Percentiles rank a stretch among this genome's conserved stretches.
These are phyloP conservation scores for Maccullochella peelii DNA, from an alignment of 2,113 vertebrate species.

Conservation along the genomic window DNA sequence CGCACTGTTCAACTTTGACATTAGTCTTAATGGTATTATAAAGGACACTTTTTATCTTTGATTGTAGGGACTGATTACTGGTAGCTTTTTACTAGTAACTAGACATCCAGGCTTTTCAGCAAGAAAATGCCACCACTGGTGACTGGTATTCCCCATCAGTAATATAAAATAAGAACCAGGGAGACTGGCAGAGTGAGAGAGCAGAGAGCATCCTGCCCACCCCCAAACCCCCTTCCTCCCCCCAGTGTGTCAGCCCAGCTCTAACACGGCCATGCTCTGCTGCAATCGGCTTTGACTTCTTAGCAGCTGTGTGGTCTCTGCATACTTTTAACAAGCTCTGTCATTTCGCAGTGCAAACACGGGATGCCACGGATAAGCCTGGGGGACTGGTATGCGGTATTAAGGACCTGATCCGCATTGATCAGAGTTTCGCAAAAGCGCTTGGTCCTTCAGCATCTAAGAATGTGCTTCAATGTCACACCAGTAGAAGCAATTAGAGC, in stretches of 20 bases:
- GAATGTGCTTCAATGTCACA: conserved; percentile 30
- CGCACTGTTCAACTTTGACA: neutral
- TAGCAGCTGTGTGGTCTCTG: conserved; percentile 58
- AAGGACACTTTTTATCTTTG: conserved; percentile 3
- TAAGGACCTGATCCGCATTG: conserved; percentile 45
- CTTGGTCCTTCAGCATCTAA: neutral
- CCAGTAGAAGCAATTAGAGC: conserved; percentile 6
- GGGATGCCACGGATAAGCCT: conserved; percentile 55
- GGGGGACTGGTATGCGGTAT: conserved; percentile 45
- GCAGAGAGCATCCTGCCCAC: conserved; percentile 2
- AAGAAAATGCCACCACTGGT: conserved; percentile 13
- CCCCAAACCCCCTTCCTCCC: neutral
- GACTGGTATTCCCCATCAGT: conserved; percentile 8
- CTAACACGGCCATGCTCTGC: conserved; percentile 28
- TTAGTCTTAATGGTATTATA: neutral
- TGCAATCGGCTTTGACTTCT: conserved; percentile 71
- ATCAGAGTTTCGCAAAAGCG: conserved; percentile 45
- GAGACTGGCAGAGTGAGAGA: neutral
- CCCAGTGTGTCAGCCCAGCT: conserved; percentile 34
- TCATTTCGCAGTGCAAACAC: conserved; percentile 66
- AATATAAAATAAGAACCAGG: conserved; percentile 9
- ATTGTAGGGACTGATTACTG: conserved; percentile 19
- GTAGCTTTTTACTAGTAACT: too few relatives aligned
- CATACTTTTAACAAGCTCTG: conserved; percentile 71
- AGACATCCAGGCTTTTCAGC: conserved; percentile 8